These are phyloP conservation scores for Nannoperca obscura DNA, from an alignment of 2,797 vertebrate genomes.

Conservation along the genomic window DNA sequence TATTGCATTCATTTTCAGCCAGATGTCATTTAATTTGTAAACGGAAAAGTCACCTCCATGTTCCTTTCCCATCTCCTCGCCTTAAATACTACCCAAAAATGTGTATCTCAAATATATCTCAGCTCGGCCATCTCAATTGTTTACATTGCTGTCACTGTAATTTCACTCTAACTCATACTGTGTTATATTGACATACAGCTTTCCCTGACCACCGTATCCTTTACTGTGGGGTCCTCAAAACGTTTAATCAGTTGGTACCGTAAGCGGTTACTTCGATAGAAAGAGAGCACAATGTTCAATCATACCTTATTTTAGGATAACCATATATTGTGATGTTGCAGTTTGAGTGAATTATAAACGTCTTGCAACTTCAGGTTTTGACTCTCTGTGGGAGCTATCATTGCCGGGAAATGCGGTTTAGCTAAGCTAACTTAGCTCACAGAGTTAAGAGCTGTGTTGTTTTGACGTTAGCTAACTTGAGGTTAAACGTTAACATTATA, in stretches of 20 bases:
- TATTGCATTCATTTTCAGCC: too few species aligned
- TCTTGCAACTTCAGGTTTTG: not conserved
- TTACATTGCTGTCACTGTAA: not conserved
- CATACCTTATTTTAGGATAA: not conserved
- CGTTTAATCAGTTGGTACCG: not conserved
- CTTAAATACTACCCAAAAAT: not conserved
- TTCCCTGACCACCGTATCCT: not conserved
- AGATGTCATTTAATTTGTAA: not conserved
- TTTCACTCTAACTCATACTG: not conserved
- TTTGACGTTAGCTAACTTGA: not conserved
- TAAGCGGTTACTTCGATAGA: not conserved
- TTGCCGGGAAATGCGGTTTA: not conserved
- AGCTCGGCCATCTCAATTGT: not conserved
- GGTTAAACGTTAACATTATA: rapidly evolving
- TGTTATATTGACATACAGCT: not conserved
- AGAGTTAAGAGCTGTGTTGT: not conserved
- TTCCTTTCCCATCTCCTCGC: not conserved
- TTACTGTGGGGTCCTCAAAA: not conserved
- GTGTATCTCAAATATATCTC: not conserved
- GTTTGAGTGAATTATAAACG: not conserved
- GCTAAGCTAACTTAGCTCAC: constrained; percentile 25
- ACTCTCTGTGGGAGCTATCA: not conserved
- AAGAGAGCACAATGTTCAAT: not conserved
- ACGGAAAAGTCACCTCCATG: not conserved
- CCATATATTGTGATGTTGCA: not conserved